Percentiles rank a stretch among this genome's conserved stretches.
phyloP scores from a whole-genome alignment of 2,888 invertebrate species.

The Tromatobia lineatoria region DNA sequence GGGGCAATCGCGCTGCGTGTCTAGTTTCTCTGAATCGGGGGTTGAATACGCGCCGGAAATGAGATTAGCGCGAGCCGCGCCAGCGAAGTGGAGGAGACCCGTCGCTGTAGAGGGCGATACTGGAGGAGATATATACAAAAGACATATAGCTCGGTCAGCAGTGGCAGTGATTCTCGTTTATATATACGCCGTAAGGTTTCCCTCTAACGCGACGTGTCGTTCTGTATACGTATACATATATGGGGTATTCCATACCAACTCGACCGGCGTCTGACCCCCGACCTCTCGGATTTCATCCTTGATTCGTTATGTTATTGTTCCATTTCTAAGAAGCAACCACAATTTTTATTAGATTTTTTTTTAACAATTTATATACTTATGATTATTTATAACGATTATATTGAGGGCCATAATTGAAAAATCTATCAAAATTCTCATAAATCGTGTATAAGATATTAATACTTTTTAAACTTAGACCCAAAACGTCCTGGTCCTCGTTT shows the following conservation, averaged over 20 bases:
- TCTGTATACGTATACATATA: neutral
- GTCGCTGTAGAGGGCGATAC: constrained; percentile 14
- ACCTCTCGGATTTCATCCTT: too few relatives aligned
- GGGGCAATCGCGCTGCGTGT: neutral
- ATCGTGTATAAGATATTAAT: too few relatives aligned
- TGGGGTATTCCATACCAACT: neutral
- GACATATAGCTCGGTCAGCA: constrained; percentile 4
- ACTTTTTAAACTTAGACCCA: too few relatives aligned
- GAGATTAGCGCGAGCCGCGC: constrained; percentile 45
- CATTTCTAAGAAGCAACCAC: too few relatives aligned
- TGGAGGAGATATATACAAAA: constrained; percentile 8
- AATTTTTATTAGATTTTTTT: too few relatives aligned
- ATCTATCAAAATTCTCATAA: too few relatives aligned
- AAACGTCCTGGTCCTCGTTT: too few relatives aligned
- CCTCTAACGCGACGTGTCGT: constrained; percentile 42
- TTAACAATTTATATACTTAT: too few relatives aligned
- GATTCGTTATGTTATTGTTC: too few relatives aligned
- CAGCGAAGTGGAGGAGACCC: constrained; percentile 24
- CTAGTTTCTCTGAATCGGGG: constrained; percentile 28
- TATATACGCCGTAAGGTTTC: constrained; percentile 63
- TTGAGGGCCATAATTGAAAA: too few relatives aligned
- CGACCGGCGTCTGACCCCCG: too few relatives aligned
- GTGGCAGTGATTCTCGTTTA: constrained; percentile 31
- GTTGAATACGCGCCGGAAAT: constrained; percentile 46
- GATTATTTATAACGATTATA: too few relatives aligned